phyloP scores from a whole-genome alignment of 2,797 vertebrate species.

The Chelidonichthys spinosus region DNA sequence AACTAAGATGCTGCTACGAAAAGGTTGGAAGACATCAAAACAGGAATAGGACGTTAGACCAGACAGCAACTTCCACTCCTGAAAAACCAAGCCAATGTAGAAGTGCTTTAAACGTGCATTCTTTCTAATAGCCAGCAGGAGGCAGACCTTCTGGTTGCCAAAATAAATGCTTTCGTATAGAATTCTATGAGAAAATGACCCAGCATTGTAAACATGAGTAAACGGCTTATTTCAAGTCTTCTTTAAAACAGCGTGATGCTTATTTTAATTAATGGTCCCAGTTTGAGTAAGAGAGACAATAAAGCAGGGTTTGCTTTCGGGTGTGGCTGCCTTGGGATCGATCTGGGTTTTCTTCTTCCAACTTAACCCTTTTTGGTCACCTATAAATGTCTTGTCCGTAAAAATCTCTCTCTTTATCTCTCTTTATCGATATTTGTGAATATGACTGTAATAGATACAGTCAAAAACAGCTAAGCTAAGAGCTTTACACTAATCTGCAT shows the following conservation, averaged over 20 bases:
- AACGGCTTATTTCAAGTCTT: neutral
- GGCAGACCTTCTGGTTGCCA: neutral
- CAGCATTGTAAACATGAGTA: neutral
- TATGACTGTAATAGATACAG: neutral
- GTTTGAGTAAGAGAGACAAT: neutral
- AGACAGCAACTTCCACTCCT: neutral
- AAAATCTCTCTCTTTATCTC: neutral
- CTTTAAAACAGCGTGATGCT: neutral
- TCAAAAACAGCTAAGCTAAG: neutral
- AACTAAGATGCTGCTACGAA: neutral
- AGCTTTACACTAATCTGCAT: conserved; percentile 16
- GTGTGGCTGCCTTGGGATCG: neutral
- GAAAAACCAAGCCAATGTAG: neutral
- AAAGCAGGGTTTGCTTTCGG: neutral
- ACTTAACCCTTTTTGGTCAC: neutral
- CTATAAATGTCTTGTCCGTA: neutral
- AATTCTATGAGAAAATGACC: neutral
- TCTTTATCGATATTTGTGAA: conserved; percentile 12
- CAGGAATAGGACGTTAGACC: neutral
- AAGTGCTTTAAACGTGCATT: neutral
- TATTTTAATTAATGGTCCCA: neutral
- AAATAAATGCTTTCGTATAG: neutral
- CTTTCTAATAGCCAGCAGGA: neutral
- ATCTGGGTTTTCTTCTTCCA: neutral
- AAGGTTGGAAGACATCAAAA: neutral